These are phyloP conservation scores for Chironomus tepperi DNA, from an alignment of 1,140 invertebrate genomes.

Conservation along the genomic window DNA sequence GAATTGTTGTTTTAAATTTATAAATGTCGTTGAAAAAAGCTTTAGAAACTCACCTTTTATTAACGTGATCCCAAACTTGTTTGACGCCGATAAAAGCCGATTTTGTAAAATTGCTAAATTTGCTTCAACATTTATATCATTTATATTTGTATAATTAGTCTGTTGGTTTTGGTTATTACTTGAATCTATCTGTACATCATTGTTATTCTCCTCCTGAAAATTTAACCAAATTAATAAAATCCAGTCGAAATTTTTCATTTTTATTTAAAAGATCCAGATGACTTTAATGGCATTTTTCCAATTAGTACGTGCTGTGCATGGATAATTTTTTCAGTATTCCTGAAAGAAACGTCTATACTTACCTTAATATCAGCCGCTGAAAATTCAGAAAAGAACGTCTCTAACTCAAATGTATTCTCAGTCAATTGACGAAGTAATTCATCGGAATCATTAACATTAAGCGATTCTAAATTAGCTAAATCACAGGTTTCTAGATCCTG, in stretches of 20 bases:
- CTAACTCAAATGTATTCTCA: constrained; percentile 43
- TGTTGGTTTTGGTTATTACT: constrained; percentile 12
- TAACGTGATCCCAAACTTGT: constrained; percentile 10
- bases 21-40: too few species aligned
- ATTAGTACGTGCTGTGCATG: too few species aligned
- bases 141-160: neutral
- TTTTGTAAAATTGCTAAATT: constrained; percentile 19
- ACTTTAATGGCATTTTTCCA: too few species aligned
- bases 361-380: constrained; percentile 46
- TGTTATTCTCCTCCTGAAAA: constrained; percentile 20
- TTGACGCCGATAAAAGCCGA: neutral
- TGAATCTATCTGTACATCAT: constrained; percentile 16
- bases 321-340: too few species aligned
- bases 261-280: too few species aligned
- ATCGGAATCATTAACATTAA: constrained; percentile 35
- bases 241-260: too few species aligned
- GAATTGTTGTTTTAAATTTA: neutral
- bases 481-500: constrained; percentile 26
- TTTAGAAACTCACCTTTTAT: constrained; percentile 6
- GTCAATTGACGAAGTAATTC: constrained; percentile 39
- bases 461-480: constrained; percentile 23
- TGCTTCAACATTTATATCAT: constrained; percentile 11
- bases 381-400: constrained; percentile 46
- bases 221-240: neutral
- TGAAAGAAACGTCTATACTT: constrained; percentile 27